These are phyloP conservation scores for Marasmarcha lunaedactyla DNA, from an alignment of 2,888 invertebrate genomes.

Conservation along the genomic window DNA sequence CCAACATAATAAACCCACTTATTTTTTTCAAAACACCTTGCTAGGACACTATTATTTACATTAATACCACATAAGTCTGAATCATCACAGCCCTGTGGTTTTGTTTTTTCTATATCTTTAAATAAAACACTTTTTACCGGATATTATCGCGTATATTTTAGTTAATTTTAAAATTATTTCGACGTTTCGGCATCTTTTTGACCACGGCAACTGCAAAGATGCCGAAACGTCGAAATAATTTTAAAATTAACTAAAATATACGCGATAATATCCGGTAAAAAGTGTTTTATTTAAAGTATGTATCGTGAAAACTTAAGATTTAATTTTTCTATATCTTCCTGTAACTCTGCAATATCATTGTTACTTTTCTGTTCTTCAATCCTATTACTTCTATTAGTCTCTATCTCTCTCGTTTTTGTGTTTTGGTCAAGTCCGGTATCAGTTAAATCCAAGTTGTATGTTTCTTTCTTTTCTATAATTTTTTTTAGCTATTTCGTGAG, in stretches of 20 bases:
- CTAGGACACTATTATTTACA: slow-evolving; percentile 3
- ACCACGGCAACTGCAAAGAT: too few species aligned
- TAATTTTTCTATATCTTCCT: slow-evolving; percentile 5
- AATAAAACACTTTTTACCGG: too few species aligned
- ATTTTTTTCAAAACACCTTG: slow-evolving; percentile 1
- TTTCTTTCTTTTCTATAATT: not conserved
- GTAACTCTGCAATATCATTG: too few species aligned
- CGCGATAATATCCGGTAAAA: too few species aligned
- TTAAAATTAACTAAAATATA: too few species aligned
- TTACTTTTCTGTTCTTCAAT: slow-evolving; percentile 6
- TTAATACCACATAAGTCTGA: slow-evolving; percentile 1
- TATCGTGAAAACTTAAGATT: too few species aligned
- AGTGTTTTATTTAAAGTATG: too few species aligned
- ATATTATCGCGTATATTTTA: too few species aligned
- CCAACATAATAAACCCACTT: not conserved
- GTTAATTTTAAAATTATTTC: too few species aligned
- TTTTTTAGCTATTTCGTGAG: not conserved
- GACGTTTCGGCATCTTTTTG: too few species aligned
- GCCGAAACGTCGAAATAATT: too few species aligned
- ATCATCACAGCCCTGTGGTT: slow-evolving; percentile 4
- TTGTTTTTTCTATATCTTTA: too few species aligned
- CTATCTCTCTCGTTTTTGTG: slow-evolving; percentile 4
- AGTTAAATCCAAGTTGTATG: slow-evolving; percentile 1
- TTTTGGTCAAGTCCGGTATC: slow-evolving; percentile 4
- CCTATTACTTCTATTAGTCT: slow-evolving; percentile 4